These are phyloP conservation scores for Brenthis ino DNA, from an alignment of 2,888 invertebrate species.

Conservation along the genomic window DNA sequence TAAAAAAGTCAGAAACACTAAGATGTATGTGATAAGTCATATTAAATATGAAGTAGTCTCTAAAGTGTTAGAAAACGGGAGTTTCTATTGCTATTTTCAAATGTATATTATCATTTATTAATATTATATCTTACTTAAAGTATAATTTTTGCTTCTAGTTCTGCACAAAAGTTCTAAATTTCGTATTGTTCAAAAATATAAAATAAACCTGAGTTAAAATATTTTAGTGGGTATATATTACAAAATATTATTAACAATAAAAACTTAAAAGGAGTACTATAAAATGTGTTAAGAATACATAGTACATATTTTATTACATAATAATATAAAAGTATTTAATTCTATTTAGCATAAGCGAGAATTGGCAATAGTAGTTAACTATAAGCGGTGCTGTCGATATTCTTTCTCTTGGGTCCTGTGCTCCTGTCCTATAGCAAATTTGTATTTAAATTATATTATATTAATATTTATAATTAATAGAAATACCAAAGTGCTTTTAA, in stretches of 20 bases:
- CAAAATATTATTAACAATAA: too few relatives aligned
- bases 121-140: too few relatives aligned
- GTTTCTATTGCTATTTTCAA: too few relatives aligned
- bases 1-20: neutral
- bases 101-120: too few relatives aligned
- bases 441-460: slow-evolving; percentile 35
- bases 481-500: slow-evolving; percentile 37
- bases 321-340: slow-evolving; percentile 20
- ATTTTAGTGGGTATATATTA: too few relatives aligned
- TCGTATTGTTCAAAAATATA: too few relatives aligned
- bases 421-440: slow-evolving; percentile 29
- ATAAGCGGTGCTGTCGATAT: slow-evolving; percentile 37
- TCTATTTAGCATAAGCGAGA: slow-evolving; percentile 24
- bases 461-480: slow-evolving; percentile 28
- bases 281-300: slow-evolving; percentile 27
- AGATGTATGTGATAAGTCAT: slow-evolving; percentile 1
- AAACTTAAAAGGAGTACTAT: too few relatives aligned
- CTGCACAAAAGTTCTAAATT: too few relatives aligned
- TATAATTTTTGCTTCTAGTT: too few relatives aligned
- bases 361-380: slow-evolving; percentile 35
- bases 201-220: too few relatives aligned
- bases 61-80: neutral
- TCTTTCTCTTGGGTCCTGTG: slow-evolving; percentile 24
- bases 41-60: slow-evolving; percentile 1
- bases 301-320: slow-evolving; percentile 21